phyloP scores from a whole-genome alignment of 1,140 invertebrate species.

The Philaenus spumarius region DNA sequence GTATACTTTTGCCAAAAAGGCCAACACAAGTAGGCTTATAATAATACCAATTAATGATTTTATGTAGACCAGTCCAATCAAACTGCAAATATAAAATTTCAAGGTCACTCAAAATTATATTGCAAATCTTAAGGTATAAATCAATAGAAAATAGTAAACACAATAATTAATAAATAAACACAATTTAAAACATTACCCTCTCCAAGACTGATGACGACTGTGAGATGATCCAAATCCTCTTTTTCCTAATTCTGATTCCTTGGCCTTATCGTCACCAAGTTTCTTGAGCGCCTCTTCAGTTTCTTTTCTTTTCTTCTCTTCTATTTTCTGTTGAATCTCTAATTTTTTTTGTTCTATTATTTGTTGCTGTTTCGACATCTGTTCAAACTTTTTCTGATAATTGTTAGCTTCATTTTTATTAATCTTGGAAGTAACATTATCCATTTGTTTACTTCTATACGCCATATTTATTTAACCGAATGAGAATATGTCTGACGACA shows the following conservation, averaged over 20 bases:
- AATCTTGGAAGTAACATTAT: not conserved
- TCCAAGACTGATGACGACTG: not conserved
- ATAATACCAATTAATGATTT: too few species aligned
- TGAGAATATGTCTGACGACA: too few species aligned
- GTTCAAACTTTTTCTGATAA: conserved; percentile 43
- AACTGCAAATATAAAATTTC: too few species aligned
- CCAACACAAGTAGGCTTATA: too few species aligned
- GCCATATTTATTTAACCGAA: not conserved
- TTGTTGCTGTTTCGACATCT: conserved; percentile 76
- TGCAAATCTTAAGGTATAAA: too few species aligned
- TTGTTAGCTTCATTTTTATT: conserved; percentile 1
- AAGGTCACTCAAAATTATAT: too few species aligned
- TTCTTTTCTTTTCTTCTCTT: conserved; percentile 49
- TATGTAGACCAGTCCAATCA: too few species aligned
- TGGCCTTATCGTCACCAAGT: conserved; percentile 12
- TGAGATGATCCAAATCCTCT: not conserved
- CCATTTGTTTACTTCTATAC: not conserved
- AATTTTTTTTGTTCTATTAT: conserved; percentile 72
- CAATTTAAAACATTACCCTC: too few species aligned
- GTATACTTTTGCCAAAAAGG: too few species aligned
- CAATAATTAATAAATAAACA: too few species aligned
- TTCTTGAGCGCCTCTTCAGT: conserved; percentile 39
- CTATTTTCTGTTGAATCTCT: conserved; percentile 45
- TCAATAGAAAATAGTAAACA: too few species aligned
- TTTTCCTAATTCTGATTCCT: not conserved